Conservation (phyloP, 2,797 vertebrate species). For the Lateolabrax maculatus region DNA sequence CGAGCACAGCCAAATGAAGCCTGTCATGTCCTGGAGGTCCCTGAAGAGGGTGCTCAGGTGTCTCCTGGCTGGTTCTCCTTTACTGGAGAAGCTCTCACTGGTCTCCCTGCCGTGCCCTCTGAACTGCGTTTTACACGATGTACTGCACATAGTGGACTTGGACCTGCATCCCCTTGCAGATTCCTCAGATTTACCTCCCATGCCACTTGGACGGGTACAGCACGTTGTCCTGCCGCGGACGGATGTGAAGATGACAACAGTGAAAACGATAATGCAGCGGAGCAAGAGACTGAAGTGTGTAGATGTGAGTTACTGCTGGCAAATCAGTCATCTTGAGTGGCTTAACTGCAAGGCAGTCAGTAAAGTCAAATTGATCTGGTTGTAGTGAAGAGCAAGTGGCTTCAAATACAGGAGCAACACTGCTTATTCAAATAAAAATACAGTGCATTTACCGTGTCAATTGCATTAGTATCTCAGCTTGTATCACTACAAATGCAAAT, state of each 20-base stretch:
- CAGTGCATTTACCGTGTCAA: background rate
- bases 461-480: background rate
- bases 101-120: constrained; percentile 82
- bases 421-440: constrained; percentile 7
- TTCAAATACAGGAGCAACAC: background rate
- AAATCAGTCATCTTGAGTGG: constrained; percentile 61
- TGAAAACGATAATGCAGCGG: constrained; percentile 59
- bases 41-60: constrained; percentile 76
- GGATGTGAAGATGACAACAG: constrained; percentile 72
- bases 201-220: constrained; percentile 61
- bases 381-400: constrained; percentile 29
- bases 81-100: constrained; percentile 81
- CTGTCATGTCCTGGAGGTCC: constrained; percentile 58
- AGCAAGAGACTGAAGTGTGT: constrained; percentile 70
- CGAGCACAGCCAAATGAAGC: constrained; percentile 71
- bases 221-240: constrained; percentile 73
- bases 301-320: constrained; percentile 82
- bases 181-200: background rate
- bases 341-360: background rate
- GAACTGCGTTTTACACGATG: constrained; percentile 71
- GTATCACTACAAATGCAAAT: background rate
- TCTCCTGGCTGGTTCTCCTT: constrained; percentile 76
- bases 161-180: background rate
- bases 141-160: constrained; percentile 32
- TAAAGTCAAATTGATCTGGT: constrained; percentile 63